Evolutionary conservation across 2,888 invertebrate genomes (phyloP).

Genomic region (Lymantria monacha): DNA sequence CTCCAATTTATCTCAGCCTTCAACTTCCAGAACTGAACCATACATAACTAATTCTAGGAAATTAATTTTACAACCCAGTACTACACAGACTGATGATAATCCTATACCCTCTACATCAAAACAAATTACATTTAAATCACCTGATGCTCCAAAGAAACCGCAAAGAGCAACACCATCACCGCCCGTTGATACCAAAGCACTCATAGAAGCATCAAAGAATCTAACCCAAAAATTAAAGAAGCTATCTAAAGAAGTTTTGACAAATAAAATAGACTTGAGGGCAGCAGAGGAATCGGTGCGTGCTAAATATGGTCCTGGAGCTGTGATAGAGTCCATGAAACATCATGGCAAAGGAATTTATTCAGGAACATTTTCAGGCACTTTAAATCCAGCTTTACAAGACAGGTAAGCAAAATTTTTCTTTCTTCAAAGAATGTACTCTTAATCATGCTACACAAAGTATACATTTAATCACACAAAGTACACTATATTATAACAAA

Average conservation of each 20-base stretch:
- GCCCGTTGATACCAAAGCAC: constrained; percentile 86
- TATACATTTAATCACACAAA: not conserved
- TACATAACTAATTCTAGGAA: constrained; percentile 65
- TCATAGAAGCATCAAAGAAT: constrained; percentile 95
- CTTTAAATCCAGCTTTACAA: constrained; percentile 95
- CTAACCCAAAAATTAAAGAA: constrained; percentile 95
- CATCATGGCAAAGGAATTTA: constrained; percentile 97
- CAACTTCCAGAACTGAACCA: constrained; percentile 70
- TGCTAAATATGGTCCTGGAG: constrained; percentile 82
- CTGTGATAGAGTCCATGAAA: constrained; percentile 95
- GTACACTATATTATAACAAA: not conserved
- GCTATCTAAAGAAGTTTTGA: constrained; percentile 93
- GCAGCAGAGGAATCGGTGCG: constrained; percentile 75
- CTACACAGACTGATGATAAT: constrained; percentile 55
- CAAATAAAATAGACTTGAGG: constrained; percentile 82
- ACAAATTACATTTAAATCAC: constrained; percentile 59
- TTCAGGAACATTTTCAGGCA: constrained; percentile 98
- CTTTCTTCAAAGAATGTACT: not conserved
- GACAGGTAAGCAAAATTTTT: constrained; percentile 81
- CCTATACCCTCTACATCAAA: constrained; percentile 68
- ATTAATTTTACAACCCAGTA: constrained; percentile 59
- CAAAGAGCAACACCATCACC: constrained; percentile 61
- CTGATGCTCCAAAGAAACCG: constrained; percentile 63
- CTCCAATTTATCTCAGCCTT: constrained; percentile 58
- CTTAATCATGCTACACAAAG: constrained; percentile 6